A percentile compares a stretch with the other conserved stretches of the same genome.
Evolutionary conservation across 2,797 vertebrate species (phyloP).

Genomic region (Lophius americanus): DNA sequence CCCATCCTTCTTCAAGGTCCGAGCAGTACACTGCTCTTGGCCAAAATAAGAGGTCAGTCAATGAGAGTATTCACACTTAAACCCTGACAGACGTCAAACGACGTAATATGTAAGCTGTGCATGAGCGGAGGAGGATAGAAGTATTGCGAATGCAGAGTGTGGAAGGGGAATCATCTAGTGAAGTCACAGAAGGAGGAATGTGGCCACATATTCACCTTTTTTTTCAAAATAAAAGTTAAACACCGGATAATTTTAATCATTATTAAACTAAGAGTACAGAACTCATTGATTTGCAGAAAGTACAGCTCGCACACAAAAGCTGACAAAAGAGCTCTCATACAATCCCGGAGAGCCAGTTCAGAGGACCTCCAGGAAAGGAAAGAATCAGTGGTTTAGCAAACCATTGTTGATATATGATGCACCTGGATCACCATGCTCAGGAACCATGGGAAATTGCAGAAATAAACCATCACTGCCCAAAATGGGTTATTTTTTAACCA

Average conservation of each 20-base stretch:
- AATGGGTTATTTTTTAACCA: no score
- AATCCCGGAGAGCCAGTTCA: neutral
- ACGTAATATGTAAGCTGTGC: neutral
- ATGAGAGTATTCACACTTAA: neutral
- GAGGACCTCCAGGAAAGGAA: no score
- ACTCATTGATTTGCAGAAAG: no score
- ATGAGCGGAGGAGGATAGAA: neutral
- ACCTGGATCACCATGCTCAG: no score
- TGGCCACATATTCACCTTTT: neutral
- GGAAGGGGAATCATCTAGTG: neutral
- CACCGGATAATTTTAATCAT: neutral
- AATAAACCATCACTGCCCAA: no score
- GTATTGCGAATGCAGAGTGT: neutral
- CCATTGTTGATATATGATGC: no score
- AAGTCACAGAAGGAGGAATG: neutral
- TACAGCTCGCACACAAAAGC: neutral
- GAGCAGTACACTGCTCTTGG: conserved; percentile 46
- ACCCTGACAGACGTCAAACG: conserved; percentile 9
- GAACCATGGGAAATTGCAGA: no score
- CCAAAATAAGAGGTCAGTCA: conserved; percentile 37
- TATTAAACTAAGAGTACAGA: no score
- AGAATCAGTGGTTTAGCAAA: no score
- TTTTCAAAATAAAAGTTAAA: no score
- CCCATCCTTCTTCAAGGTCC: conserved; percentile 22
- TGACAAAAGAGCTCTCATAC: neutral